A percentile compares a stretch with the other conserved stretches of the same genome.
phyloP scores from a whole-genome alignment of 2,888 invertebrate species.

The Macaria notata region DNA sequence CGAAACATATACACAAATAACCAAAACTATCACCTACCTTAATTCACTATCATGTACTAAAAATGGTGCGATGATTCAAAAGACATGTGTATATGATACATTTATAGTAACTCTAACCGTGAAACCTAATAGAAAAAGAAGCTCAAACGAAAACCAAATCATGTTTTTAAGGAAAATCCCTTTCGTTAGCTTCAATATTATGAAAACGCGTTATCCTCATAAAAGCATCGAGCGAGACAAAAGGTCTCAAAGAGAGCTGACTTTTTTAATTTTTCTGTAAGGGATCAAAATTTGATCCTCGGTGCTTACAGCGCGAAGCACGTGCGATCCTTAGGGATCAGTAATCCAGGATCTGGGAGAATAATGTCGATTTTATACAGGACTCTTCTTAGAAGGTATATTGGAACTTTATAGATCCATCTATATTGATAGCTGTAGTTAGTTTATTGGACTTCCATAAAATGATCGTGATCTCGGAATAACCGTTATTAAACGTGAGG shows the following conservation, averaged over 20 bases:
- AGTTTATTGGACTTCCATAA: conserved; percentile 7
- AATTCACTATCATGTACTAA: no score
- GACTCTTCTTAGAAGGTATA: conserved; percentile 21
- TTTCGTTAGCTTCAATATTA: no score
- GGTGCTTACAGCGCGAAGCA: conserved; percentile 43
- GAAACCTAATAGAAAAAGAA: no score
- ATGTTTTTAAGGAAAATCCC: no score
- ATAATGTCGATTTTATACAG: conserved; percentile 40
- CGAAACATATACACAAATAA: no score
- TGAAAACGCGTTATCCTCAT: not conserved
- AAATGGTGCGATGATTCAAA: no score
- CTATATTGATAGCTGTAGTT: conserved; percentile 3
- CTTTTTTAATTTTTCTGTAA: conserved; percentile 51
- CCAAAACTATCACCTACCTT: no score
- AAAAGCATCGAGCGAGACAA: conserved; percentile 10
- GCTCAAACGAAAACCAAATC: no score
- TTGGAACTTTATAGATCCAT: conserved; percentile 5
- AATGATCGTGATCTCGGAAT: not conserved
- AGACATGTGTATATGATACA: no score
- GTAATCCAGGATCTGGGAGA: conserved; percentile 43
- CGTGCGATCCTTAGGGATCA: conserved; percentile 40
- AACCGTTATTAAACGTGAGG: no score
- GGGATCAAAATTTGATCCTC: conserved; percentile 45
- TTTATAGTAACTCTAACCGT: no score
- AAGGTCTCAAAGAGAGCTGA: conserved; percentile 12